Evolutionary conservation across 1,140 invertebrate species (phyloP).

Genomic region (Conus betulinus): DNA sequence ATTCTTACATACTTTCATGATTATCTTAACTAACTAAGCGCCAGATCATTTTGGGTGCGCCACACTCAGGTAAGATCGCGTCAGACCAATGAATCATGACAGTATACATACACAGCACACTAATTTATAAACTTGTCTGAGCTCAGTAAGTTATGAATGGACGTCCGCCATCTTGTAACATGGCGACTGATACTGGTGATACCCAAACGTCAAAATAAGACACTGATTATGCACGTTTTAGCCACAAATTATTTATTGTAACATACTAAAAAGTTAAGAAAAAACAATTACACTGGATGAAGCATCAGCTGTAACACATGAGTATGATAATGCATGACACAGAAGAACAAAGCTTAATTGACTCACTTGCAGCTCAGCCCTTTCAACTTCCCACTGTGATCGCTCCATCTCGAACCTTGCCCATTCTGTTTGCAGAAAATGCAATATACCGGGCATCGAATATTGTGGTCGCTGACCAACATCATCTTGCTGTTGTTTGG

Average conservation of each 20-base stretch:
- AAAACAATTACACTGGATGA: too few relatives aligned
- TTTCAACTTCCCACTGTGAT: slow-evolving; percentile 99
- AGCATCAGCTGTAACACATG: neutral
- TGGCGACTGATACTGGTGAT: slow-evolving; percentile 42
- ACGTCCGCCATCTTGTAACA: slow-evolving; percentile 60
- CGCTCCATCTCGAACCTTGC: slow-evolving; percentile 98
- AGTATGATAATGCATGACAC: neutral
- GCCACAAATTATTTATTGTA: neutral
- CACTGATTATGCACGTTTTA: neutral
- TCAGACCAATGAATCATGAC: neutral
- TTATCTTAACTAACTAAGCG: too few relatives aligned
- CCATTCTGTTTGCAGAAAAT: slow-evolving; percentile 99
- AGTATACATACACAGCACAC: neutral
- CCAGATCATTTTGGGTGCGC: too few relatives aligned
- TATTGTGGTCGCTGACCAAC: slow-evolving; percentile 81
- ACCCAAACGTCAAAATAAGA: slow-evolving; percentile 2
- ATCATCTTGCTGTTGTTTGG: slow-evolving; percentile 74
- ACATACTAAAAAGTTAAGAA: too few relatives aligned
- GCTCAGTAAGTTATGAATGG: slow-evolving; percentile 48
- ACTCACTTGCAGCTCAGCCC: slow-evolving; percentile 96
- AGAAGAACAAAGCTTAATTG: slow-evolving; percentile 17
- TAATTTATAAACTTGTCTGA: slow-evolving; percentile 22
- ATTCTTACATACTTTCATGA: too few relatives aligned
- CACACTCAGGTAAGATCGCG: too few relatives aligned
- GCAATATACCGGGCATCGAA: slow-evolving; percentile 98